Evolutionary conservation across 2,888 invertebrate genomes (phyloP), one percentile per base, ranked within the genome.

Genomic region (Melangyna quadrimaculata): DNA sequence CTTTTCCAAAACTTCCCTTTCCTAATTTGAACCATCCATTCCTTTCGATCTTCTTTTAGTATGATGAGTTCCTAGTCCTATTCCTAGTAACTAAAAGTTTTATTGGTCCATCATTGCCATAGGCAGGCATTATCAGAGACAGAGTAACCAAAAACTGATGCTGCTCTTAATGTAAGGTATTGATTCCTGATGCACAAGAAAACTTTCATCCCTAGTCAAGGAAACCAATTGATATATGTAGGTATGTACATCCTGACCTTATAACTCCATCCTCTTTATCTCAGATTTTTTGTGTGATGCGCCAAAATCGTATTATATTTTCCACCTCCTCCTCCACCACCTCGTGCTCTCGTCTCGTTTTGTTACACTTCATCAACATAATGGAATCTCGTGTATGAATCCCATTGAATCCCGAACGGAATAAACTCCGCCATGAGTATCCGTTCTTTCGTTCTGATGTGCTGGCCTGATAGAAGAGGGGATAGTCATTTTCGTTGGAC

Each of bases 351-450:
- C n/a, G 12, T 48, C 53, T 73, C 73, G 59, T 61, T 86, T 81
- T 73, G 81, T 78, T 86, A 86, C 86, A 86, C 86, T 78, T 86
- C 86, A 86, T 86, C 80, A 86, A 78, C 73, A 81, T 86, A 86
- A 86, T 86, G 86, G 86, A 80, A 81, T 78, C 65, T 71, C 84
- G 84, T 79, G 72, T 84, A 84, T 77, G 84, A 79, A 67, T 84
- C 63, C 73, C 70, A 55, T 55, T 77, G 86, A 69, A 78, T 78
- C 65, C 67, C 43, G 24, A 35, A 40, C 19, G n/a, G 19, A 59
- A 35, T 43, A 8, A 22, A 70, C 17, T 40, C 27, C 40, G 19
- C 22, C 22, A 32, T 19, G 27, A 48, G 24, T 51, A 59, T 61
- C 43, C 53, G 29, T 72, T 53, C 55, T 48, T 43, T 57, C 0